These are phyloP conservation scores for Microcebus murinus DNA, from an alignment of 2,113 vertebrate species.

Conservation along the genomic window DNA sequence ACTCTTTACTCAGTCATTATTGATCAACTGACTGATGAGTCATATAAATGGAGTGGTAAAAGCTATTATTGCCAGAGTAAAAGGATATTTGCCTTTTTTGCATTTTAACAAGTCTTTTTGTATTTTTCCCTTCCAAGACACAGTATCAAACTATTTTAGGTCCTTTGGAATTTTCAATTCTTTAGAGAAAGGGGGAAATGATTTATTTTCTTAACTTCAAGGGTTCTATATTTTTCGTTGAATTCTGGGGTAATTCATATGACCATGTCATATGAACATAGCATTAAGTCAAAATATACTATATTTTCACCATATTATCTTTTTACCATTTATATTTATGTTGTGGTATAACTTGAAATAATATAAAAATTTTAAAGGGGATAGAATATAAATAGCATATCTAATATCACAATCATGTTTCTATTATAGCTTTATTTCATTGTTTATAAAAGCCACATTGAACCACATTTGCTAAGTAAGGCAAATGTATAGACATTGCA, in stretches of 20 bases:
- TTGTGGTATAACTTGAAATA: constrained; percentile 24
- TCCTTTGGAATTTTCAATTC: neutral
- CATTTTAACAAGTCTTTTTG: neutral
- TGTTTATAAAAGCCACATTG: neutral
- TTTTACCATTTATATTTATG: neutral
- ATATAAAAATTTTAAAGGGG: constrained; percentile 20
- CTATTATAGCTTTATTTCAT: neutral
- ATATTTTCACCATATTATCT: neutral
- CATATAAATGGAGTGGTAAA: neutral
- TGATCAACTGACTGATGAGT: neutral
- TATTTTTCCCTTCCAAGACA: neutral
- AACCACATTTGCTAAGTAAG: constrained; percentile 22
- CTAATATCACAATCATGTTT: neutral
- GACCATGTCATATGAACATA: neutral
- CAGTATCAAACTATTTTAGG: neutral
- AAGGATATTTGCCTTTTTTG: neutral
- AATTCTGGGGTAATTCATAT: neutral
- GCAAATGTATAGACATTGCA: neutral
- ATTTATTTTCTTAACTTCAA: neutral
- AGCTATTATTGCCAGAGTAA: neutral
- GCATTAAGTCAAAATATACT: neutral
- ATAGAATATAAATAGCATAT: neutral
- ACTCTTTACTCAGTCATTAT: neutral
- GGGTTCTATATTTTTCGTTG: neutral
- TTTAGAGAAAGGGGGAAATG: constrained; percentile 7